Percentiles rank a stretch among this genome's conserved stretches.
Evolutionary conservation across 2,888 invertebrate species (phyloP).

Genomic region (Tromatobia lineatoria): DNA sequence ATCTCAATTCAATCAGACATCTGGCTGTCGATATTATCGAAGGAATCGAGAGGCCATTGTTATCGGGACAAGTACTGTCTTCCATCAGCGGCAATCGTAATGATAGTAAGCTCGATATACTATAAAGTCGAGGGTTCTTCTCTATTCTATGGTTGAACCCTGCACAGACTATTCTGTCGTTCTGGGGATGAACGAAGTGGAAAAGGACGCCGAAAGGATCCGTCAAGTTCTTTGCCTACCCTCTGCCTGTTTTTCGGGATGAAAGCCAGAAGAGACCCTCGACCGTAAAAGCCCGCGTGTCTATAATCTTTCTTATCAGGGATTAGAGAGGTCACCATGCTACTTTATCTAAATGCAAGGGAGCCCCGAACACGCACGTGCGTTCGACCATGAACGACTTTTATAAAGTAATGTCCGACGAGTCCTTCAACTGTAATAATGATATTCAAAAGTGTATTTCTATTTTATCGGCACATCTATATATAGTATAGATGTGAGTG

Average conservation of each 20-base stretch:
- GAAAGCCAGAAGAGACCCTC: constrained; percentile 11
- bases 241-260: background rate
- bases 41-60: constrained; percentile 34
- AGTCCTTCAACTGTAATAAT: constrained; percentile 17
- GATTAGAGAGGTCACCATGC: constrained; percentile 46
- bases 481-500: background rate
- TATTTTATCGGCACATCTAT: constrained; percentile 22
- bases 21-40: constrained; percentile 53
- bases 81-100: constrained; percentile 14
- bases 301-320: constrained; percentile 65
- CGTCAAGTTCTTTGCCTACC: background rate
- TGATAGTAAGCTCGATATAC: constrained; percentile 4
- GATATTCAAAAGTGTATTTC: constrained; percentile 15
- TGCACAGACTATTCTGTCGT: background rate
- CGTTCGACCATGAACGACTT: constrained; percentile 35
- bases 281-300: constrained; percentile 33
- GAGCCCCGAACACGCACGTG: constrained; percentile 33
- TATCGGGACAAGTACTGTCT: constrained; percentile 13
- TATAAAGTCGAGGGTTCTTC: constrained; percentile 10
- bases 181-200: constrained; percentile 11
- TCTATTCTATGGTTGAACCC: background rate
- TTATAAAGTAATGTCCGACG: background rate
- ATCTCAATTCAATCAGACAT: constrained; percentile 56
- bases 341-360: constrained; percentile 16
- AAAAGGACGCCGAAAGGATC: background rate